phyloP scores from a whole-genome alignment of 2,797 vertebrate genomes.

The Semaprochilodus insignis region DNA sequence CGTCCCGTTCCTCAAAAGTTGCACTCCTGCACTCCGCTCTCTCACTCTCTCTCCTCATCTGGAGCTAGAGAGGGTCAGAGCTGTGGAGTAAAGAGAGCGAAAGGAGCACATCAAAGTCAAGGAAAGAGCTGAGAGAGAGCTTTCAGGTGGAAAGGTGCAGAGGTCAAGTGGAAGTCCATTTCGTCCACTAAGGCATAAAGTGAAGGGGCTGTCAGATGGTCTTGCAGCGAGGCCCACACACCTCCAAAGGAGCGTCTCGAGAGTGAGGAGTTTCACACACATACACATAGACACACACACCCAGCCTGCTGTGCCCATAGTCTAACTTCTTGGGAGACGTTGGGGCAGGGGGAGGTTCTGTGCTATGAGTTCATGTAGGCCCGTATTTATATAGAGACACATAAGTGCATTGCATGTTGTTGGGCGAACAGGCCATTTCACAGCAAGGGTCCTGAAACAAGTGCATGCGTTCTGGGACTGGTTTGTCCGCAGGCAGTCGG shows the following conservation, averaged over 20 bases:
- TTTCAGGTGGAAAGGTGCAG: conserved; percentile 13
- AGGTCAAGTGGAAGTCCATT: conserved; percentile 37
- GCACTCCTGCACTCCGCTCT: conserved; percentile 44
- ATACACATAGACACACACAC: conserved; percentile 25
- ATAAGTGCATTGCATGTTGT: not conserved
- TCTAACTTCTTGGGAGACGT: not conserved
- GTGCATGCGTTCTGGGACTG: conserved; percentile 43
- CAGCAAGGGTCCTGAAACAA: conserved; percentile 49
- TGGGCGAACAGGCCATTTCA: conserved; percentile 55
- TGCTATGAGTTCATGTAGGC: conserved; percentile 9
- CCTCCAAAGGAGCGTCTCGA: conserved; percentile 11
- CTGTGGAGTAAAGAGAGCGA: conserved; percentile 17
- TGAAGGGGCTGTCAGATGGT: conserved; percentile 21
- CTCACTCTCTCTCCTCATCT: conserved; percentile 18
- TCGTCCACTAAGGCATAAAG: conserved; percentile 37
- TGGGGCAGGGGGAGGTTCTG: not conserved
- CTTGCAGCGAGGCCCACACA: conserved; percentile 6
- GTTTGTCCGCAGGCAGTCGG: conserved; percentile 56
- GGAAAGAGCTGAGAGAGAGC: conserved; percentile 24
- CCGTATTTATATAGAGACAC: not conserved
- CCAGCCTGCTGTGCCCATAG: conserved; percentile 5
- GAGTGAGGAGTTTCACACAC: conserved; percentile 11
- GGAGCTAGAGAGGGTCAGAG: conserved; percentile 9
- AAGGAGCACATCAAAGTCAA: conserved; percentile 40
- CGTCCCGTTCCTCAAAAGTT: conserved; percentile 82